Evolutionary conservation across 1,140 invertebrate species (phyloP).

Genomic region (Drosophila sechellia): DNA sequence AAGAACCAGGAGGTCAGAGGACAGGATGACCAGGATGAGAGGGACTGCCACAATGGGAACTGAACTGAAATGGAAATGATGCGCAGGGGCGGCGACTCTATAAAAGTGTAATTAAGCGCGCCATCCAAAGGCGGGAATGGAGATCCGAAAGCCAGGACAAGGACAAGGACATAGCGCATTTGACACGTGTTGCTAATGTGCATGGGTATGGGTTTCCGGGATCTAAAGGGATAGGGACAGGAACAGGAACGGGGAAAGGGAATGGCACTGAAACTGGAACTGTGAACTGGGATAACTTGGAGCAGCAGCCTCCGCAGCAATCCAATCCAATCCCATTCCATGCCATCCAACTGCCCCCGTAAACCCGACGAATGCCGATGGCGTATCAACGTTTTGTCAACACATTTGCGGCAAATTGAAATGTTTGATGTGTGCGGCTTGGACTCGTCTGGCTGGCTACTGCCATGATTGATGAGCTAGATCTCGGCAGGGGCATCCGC

Average conservation of each 20-base stretch:
- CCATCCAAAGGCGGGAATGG: conserved; percentile 31
- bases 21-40: not conserved
- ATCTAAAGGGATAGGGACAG: conserved; percentile 2
- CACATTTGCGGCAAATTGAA: conserved; percentile 53
- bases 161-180: conserved; percentile 27
- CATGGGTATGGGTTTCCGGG: not conserved
- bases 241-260: too few species aligned
- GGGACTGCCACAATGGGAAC: conserved; percentile 21
- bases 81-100: conserved; percentile 52
- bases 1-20: not conserved
- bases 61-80: conserved; percentile 27
- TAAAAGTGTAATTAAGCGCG: conserved; percentile 78
- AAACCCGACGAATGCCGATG: conserved; percentile 21
- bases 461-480: conserved; percentile 44
- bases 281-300: not conserved
- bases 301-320: not conserved
- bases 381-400: conserved; percentile 50
- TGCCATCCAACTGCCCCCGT: not conserved
- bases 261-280: not conserved
- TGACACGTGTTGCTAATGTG: conserved; percentile 80
- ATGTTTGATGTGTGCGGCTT: conserved; percentile 42
- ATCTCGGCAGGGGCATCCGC: conserved; percentile 22
- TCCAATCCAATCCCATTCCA: conserved; percentile 5
- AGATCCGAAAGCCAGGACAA: conserved; percentile 8
- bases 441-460: conserved; percentile 23